Conservation (phyloP, 2,888 invertebrate genomes). For the Doris montereyensis region DNA sequence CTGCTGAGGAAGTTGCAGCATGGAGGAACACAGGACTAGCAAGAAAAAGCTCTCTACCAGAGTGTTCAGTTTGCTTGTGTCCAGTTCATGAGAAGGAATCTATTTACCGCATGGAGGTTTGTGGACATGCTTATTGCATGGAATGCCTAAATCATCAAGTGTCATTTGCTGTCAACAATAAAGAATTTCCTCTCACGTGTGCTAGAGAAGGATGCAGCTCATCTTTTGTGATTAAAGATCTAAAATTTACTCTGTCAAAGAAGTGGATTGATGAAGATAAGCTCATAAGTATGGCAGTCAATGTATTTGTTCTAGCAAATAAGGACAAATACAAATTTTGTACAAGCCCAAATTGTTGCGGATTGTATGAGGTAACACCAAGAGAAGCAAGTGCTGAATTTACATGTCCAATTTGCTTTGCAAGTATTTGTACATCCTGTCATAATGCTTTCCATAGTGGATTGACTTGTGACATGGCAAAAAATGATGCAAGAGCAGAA, state of each 20-base stretch:
- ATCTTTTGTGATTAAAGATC: constrained; percentile 50
- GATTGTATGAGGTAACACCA: constrained; percentile 56
- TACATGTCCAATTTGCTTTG: constrained; percentile 52
- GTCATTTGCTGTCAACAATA: constrained; percentile 44
- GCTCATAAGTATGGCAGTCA: constrained; percentile 49
- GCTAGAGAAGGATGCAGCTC: constrained; percentile 53
- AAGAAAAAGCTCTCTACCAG: constrained; percentile 35
- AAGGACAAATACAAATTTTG: constrained; percentile 54
- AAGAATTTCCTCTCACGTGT: constrained; percentile 58
- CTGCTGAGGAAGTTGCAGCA: neutral
- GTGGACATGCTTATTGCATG: constrained; percentile 66
- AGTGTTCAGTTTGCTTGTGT: constrained; percentile 64
- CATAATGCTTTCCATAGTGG: constrained; percentile 60
- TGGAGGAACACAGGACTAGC: neutral
- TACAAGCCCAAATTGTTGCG: constrained; percentile 62
- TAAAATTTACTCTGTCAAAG: constrained; percentile 42
- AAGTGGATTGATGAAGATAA: constrained; percentile 40
- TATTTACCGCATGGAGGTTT: constrained; percentile 59
- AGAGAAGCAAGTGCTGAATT: constrained; percentile 45
- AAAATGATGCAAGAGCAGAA: constrained; percentile 46
- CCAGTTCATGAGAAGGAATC: constrained; percentile 50
- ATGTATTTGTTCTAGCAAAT: constrained; percentile 49
- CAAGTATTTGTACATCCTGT: constrained; percentile 58
- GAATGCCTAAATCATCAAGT: constrained; percentile 51
- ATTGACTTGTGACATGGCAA: constrained; percentile 56